These are phyloP conservation scores for Drosophila bifasciata DNA, from an alignment of 1,140 invertebrate species.

Conservation along the genomic window DNA sequence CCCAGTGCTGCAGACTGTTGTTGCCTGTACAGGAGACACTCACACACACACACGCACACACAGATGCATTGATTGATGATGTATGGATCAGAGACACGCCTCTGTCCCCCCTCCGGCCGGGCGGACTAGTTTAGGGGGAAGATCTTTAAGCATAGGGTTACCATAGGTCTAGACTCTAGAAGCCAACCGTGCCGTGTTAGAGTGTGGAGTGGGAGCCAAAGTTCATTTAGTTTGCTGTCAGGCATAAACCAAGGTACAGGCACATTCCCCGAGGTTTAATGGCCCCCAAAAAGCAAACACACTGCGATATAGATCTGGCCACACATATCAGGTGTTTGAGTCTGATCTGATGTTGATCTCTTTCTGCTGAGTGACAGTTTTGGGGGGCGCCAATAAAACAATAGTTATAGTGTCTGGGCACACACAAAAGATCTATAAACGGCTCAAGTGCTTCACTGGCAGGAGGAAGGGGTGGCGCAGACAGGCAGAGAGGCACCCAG, in stretches of 20 bases:
- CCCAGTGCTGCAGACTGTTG: background rate
- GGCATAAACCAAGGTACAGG: constrained; percentile 33
- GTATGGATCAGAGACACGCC: constrained; percentile 17
- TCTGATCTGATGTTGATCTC: constrained; percentile 30
- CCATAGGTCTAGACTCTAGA: too few species aligned
- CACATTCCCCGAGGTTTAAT: constrained; percentile 50
- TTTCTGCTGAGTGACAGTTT: constrained; percentile 54
- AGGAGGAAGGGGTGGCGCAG: too few species aligned
- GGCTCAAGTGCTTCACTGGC: constrained; percentile 31
- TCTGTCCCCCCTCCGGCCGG: constrained; percentile 2
- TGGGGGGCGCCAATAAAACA: constrained; percentile 13
- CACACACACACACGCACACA: background rate
- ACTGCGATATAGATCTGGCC: background rate
- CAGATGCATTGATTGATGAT: constrained; percentile 49
- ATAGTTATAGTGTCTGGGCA: constrained; percentile 12
- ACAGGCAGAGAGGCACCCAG: constrained; percentile 3
- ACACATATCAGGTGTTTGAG: constrained; percentile 7
- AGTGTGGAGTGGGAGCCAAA: constrained; percentile 16
- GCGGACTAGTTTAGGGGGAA: background rate
- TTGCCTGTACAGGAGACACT: background rate
- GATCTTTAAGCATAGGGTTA: background rate
- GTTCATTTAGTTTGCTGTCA: constrained; percentile 5
- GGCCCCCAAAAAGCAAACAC: constrained; percentile 16
- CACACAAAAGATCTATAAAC: constrained; percentile 45
- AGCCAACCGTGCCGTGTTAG: background rate